Evolutionary conservation across 2,113 vertebrate species (phyloP).

Genomic region (Tringa solitaria): DNA sequence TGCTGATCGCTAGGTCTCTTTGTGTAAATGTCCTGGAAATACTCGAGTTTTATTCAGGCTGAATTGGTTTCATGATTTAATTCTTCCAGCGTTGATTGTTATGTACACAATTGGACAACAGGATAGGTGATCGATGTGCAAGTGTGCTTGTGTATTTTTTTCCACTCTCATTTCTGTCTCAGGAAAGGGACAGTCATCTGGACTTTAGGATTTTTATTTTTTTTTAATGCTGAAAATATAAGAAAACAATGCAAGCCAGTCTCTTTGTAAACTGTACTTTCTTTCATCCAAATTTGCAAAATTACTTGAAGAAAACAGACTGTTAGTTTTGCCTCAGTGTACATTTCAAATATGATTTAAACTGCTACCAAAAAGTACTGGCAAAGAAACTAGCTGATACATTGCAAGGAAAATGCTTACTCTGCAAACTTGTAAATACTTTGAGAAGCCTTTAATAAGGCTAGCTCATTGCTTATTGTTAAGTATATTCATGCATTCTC

Average conservation of each 20-base stretch:
- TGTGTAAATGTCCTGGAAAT: not conserved
- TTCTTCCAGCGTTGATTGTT: not conserved
- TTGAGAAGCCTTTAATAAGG: not conserved
- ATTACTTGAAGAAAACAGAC: not conserved
- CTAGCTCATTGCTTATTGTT: not conserved
- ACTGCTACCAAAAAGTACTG: not conserved
- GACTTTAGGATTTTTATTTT: not conserved
- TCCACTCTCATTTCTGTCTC: not conserved
- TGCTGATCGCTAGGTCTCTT: not conserved
- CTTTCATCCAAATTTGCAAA: not conserved
- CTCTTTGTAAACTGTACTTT: not conserved
- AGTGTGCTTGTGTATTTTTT: not conserved
- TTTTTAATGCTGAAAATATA: not conserved
- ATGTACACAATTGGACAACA: rapidly evolving
- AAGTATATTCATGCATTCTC: not conserved
- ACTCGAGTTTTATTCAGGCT: not conserved
- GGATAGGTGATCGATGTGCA: not conserved
- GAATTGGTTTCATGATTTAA: not conserved
- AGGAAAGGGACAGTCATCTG: not conserved
- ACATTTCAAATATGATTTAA: not conserved
- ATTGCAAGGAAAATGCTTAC: not conserved
- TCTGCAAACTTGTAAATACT: not conserved
- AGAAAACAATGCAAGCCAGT: not conserved
- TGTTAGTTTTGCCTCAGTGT: not conserved
- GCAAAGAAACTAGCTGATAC: not conserved